A percentile compares a stretch with the other conserved stretches of the same genome.
phyloP scores from a whole-genome alignment of 1,140 invertebrate genomes.

The Caenorhabditis inopinata region DNA sequence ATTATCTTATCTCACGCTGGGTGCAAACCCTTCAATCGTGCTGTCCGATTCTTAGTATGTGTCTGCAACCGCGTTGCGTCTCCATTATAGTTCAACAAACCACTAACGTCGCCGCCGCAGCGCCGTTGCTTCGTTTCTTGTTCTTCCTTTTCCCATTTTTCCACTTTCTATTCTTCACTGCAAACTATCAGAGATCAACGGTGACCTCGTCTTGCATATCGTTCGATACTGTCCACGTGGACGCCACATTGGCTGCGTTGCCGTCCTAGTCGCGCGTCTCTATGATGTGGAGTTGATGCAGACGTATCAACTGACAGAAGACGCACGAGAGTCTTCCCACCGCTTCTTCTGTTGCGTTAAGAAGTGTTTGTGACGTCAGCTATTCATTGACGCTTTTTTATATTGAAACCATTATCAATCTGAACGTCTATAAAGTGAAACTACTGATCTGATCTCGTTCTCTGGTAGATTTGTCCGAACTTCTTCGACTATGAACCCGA shows the following conservation, averaged over 20 bases:
- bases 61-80: constrained; percentile 24
- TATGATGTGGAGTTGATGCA: not conserved
- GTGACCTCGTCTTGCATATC: constrained; percentile 15
- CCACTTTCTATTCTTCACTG: not conserved
- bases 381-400: not conserved
- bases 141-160: not conserved
- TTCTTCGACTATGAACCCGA: no score
- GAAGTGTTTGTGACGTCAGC: constrained; percentile 8
- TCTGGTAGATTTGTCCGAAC: no score
- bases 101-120: not conserved
- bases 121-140: no score
- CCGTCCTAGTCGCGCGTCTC: no score
- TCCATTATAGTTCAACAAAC: constrained; percentile 23
- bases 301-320: not conserved
- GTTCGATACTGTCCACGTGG: constrained; percentile 4
- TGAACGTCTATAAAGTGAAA: no score
- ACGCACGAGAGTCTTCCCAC: not conserved
- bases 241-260: constrained; percentile 19
- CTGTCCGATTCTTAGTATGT: not conserved
- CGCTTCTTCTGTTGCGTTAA: not conserved
- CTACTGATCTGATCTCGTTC: no score
- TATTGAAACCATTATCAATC: no score
- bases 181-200: constrained; percentile 17
- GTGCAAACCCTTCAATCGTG: constrained; percentile 1
- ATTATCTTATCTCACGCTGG: constrained; percentile 1